Percentiles rank a stretch among this genome's conserved stretches.
These are phyloP conservation scores for Urophycis tenuis DNA, from an alignment of 2,797 vertebrate species.

Conservation along the genomic window DNA sequence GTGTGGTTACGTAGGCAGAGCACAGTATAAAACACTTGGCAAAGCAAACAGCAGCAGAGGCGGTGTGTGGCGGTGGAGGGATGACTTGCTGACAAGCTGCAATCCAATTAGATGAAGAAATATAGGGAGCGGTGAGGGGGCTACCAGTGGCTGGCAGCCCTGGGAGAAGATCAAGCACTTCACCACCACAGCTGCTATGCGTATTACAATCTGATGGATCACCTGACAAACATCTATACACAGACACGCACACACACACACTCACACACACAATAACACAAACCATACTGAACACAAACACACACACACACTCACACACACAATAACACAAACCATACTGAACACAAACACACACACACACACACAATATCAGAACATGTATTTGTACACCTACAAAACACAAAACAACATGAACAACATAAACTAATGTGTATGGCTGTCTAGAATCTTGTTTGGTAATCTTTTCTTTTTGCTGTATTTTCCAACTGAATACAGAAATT, in stretches of 20 bases:
- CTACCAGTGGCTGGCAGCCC: slow-evolving; percentile 50
- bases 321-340: neutral
- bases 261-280: neutral
- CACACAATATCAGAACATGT: neutral
- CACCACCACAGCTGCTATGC: slow-evolving; percentile 24
- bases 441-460: neutral
- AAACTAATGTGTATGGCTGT: neutral
- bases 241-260: slow-evolving; percentile 8
- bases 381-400: neutral
- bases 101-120: slow-evolving; percentile 69
- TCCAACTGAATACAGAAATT: neutral
- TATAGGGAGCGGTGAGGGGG: slow-evolving; percentile 52
- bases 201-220: slow-evolving; percentile 40
- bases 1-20: neutral
- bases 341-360: neutral
- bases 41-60: slow-evolving; percentile 34
- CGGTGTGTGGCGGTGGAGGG: slow-evolving; percentile 44
- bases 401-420: neutral
- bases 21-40: neutral
- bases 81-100: slow-evolving; percentile 59
- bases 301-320: slow-evolving; percentile 26
- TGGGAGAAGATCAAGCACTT: slow-evolving; percentile 60
- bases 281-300: neutral
- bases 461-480: neutral
- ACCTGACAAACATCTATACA: slow-evolving; percentile 24